Percentiles rank a stretch among this genome's conserved stretches.
Evolutionary conservation across 2,797 vertebrate genomes (phyloP).

Genomic region (Tangara arthus): DNA sequence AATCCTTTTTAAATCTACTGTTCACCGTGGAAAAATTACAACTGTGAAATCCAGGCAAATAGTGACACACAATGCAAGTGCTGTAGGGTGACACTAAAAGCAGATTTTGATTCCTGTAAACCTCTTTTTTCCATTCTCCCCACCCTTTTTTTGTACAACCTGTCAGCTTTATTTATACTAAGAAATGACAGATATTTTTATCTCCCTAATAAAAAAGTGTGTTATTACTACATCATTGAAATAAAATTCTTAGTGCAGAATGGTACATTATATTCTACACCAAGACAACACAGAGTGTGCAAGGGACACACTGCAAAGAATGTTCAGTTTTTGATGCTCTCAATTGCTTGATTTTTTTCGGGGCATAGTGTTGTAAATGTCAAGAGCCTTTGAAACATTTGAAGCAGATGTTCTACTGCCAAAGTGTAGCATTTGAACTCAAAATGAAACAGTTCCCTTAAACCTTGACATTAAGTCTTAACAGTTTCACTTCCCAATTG

Average conservation of each 20-base stretch:
- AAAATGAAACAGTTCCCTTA: constrained; percentile 64
- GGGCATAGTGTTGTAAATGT: constrained; percentile 39
- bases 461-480: constrained; percentile 63
- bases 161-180: constrained; percentile 13
- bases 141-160: not conserved
- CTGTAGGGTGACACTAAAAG: not conserved
- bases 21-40: not conserved
- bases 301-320: not conserved
- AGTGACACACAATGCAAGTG: not conserved
- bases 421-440: constrained; percentile 61
- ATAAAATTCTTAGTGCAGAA: not conserved
- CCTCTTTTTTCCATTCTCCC: not conserved
- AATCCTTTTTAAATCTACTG: not conserved
- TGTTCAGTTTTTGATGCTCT: not conserved
- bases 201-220: constrained; percentile 25
- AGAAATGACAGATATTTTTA: constrained; percentile 30
- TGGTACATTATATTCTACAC: not conserved
- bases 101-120: not conserved
- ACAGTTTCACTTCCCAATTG: constrained; percentile 68
- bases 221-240: not conserved
- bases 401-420: constrained; percentile 53
- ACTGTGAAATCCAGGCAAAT: not conserved
- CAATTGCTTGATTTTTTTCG: not conserved
- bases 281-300: not conserved
- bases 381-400: constrained; percentile 55